phyloP scores from a whole-genome alignment of 2,888 invertebrate genomes.

The Thumatha senex region DNA sequence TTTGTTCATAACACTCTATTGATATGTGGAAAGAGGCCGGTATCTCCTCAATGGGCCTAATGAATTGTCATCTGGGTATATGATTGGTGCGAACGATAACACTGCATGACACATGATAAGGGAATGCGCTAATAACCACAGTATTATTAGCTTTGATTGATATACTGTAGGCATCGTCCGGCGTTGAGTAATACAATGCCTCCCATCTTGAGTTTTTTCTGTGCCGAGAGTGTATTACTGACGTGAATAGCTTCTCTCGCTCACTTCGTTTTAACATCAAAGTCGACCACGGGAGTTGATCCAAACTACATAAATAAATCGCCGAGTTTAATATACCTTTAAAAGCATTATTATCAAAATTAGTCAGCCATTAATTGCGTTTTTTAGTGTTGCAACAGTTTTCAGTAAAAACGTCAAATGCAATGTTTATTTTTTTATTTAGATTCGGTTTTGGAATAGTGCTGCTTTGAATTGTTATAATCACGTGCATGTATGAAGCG shows the following conservation, averaged over 20 bases:
- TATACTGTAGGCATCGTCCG: constrained; percentile 25
- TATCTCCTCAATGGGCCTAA: constrained; percentile 63
- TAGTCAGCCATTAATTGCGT: background rate
- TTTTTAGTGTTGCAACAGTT: background rate
- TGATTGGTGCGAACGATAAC: constrained; percentile 54
- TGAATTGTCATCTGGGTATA: constrained; percentile 51
- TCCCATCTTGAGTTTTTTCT: constrained; percentile 21
- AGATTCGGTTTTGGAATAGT: too few species aligned
- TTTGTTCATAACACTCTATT: constrained; percentile 53
- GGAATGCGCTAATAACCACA: constrained; percentile 58
- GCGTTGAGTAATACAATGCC: constrained; percentile 29
- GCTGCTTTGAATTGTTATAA: too few species aligned
- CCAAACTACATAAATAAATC: constrained; percentile 1
- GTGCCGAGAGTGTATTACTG: constrained; percentile 8
- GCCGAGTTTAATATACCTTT: constrained; percentile 1
- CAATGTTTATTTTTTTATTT: too few species aligned
- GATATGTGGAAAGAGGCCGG: constrained; percentile 46
- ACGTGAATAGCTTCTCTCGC: constrained; percentile 14
- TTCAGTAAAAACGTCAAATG: too few species aligned
- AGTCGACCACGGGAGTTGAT: constrained; percentile 8
- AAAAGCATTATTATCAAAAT: background rate
- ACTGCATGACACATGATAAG: constrained; percentile 53
- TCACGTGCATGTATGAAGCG: too few species aligned
- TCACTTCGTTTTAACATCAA: constrained; percentile 12
- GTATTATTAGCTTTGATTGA: constrained; percentile 46